These are phyloP conservation scores for Melanotaenia pygmaea DNA, from an alignment of 2,797 vertebrate genomes.

Conservation along the genomic window DNA sequence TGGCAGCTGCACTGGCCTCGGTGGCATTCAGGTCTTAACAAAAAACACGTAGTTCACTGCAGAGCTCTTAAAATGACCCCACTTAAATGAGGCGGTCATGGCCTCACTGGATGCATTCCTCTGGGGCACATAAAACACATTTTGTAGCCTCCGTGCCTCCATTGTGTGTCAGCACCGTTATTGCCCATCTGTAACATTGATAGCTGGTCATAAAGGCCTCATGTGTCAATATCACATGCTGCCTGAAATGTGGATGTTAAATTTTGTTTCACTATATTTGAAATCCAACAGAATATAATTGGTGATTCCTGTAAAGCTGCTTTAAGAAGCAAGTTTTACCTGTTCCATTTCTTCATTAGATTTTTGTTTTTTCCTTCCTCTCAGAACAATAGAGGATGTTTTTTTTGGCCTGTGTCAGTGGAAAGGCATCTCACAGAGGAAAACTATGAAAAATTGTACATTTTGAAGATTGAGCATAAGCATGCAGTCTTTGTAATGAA, in stretches of 20 bases:
- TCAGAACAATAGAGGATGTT: background rate
- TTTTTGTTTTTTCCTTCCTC: background rate
- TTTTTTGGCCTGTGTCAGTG: too few species aligned
- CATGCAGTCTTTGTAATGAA: background rate
- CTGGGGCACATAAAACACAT: conserved; percentile 66
- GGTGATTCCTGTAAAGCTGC: background rate
- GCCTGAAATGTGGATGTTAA: conserved; percentile 15
- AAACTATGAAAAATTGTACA: background rate
- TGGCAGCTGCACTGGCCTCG: conserved; percentile 31
- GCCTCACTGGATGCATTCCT: conserved; percentile 55
- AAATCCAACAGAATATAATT: conserved; percentile 26
- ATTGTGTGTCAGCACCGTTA: conserved; percentile 73
- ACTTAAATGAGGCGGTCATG: conserved; percentile 66
- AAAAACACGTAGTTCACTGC: conserved; percentile 66
- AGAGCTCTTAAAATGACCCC: conserved; percentile 62
- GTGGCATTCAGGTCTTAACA: conserved; percentile 41
- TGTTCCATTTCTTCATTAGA: background rate
- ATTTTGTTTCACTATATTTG: conserved; percentile 23
- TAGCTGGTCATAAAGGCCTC: conserved; percentile 64
- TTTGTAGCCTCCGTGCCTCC: conserved; percentile 66
- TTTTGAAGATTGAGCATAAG: background rate
- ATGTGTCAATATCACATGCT: conserved; percentile 58
- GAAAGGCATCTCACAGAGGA: too few species aligned
- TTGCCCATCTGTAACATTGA: conserved; percentile 69
- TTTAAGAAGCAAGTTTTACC: background rate